Base-by-base conservation (phyloP, 2,797 vertebrate genomes). In the Acanthurus leucopareius region DNA sequence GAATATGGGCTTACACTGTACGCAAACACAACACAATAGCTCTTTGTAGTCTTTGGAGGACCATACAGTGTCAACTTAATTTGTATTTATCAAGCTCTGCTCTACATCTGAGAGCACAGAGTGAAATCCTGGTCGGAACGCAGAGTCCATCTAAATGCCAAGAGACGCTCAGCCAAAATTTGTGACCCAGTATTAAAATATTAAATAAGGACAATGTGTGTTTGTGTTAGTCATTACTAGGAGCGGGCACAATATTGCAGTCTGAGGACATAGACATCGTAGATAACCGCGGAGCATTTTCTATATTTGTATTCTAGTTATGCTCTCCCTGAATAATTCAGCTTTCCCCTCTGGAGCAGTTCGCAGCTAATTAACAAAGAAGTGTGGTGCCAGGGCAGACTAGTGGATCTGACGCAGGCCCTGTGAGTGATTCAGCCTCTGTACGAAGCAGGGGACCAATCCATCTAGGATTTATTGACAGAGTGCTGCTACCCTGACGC, bases 281-380 rank as follows among this genome's bases (percentile, higher is more conserved):
- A 40, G 77, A 82, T 71, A 88, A 84, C 57, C 45, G 84, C 7
- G 0, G 47, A 82, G 69, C 66, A 7, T 87, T 92, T 88, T 91
- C 82, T 88, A 68, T 93, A 88, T 94, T 90, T 93, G 81, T 89
- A 87, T 88, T 89, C 86, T 79, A 52, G 80, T 91, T 88, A 82
- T 86, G 78, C 80, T 84, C 69, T 35, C 69, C 70, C 73, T 91
- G 90, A 93, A 92, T 93, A 86, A 92, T 93, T 91, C 83, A 93
- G 82, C 69, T 80, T 88, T 77, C 82, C 88, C 87, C 85, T 87
- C 85, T 53, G 78, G 91, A 90, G 85, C 86, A 75, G 87, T 93
- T 92, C 90, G 84, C 91, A 85, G 88, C 93, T 93, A 92, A 94
- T 94, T 93, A 94, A 90, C 89, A 91, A 89, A 88, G 93, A 88